phyloP scores from a whole-genome alignment of 2,888 invertebrate genomes.

The Drosophila mettleri region DNA sequence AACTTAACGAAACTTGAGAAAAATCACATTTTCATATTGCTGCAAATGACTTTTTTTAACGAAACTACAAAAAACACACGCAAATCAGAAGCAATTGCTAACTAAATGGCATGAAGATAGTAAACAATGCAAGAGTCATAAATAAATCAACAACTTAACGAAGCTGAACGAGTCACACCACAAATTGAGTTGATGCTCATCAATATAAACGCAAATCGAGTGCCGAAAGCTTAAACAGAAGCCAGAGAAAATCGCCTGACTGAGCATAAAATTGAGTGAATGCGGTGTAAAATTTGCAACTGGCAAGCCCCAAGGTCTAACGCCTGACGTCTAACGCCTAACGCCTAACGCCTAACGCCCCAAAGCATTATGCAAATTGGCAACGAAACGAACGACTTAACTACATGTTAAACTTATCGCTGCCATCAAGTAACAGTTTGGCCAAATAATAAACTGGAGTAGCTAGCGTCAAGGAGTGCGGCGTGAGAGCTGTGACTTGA shows the following conservation, averaged over 20 bases:
- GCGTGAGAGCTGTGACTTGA: conserved; percentile 54
- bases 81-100: background rate
- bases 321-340: conserved; percentile 24
- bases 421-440: conserved; percentile 58
- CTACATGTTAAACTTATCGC: conserved; percentile 63
- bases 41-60: no score
- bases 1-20: no score
- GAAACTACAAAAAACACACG: background rate
- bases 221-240: conserved; percentile 24
- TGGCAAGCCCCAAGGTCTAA: conserved; percentile 9
- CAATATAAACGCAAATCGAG: conserved; percentile 27
- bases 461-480: conserved; percentile 21
- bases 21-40: no score
- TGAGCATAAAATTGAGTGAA: conserved; percentile 27
- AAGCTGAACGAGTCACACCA: conserved; percentile 29
- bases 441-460: conserved; percentile 66
- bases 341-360: conserved; percentile 26
- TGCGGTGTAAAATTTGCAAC: conserved; percentile 44
- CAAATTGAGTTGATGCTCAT: conserved; percentile 26
- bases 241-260: conserved; percentile 29
- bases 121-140: background rate
- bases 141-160: conserved; percentile 31
- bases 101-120: background rate
- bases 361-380: conserved; percentile 68
- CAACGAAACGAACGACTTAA: conserved; percentile 61